phyloP scores from a whole-genome alignment of 1,140 invertebrate species.

The Arctopsyche grandis region DNA sequence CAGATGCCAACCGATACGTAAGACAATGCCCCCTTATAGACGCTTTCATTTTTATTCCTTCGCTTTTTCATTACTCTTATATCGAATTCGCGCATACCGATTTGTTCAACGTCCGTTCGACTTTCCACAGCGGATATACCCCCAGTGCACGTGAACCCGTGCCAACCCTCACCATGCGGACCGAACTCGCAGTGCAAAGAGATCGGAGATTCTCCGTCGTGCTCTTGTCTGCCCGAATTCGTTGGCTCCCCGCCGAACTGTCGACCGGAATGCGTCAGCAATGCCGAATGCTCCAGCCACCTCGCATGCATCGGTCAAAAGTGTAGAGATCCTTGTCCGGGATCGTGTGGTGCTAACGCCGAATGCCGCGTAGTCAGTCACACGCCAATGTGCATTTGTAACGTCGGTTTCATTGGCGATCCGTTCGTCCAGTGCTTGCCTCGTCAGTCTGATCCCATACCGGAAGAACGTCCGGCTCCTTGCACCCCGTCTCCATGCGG shows the following conservation, averaged over 20 bases:
- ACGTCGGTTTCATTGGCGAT: constrained; percentile 75
- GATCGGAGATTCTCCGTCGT: constrained; percentile 72
- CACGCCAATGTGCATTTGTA: constrained; percentile 77
- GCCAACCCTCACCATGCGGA: constrained; percentile 81
- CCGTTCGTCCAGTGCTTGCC: constrained; percentile 73
- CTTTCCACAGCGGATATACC: constrained; percentile 64
- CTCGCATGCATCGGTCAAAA: constrained; percentile 78
- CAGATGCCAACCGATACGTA: constrained; percentile 65
- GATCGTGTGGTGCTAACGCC: constrained; percentile 75
- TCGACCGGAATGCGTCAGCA: constrained; percentile 78
- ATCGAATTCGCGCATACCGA: not conserved
- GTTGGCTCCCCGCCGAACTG: constrained; percentile 80
- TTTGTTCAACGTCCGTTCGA: constrained; percentile 43
- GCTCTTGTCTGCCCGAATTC: constrained; percentile 76
- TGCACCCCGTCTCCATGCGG: constrained; percentile 83
- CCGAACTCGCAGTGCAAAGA: constrained; percentile 77
- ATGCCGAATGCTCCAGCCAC: constrained; percentile 76
- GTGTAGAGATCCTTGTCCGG: constrained; percentile 78
- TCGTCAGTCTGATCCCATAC: constrained; percentile 52
- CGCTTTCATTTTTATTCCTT: not conserved
- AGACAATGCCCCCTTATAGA: constrained; percentile 56
- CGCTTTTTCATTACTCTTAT: not conserved
- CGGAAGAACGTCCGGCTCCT: constrained; percentile 66
- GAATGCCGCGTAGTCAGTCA: constrained; percentile 80
- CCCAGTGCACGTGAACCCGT: constrained; percentile 69